Evolutionary conservation across 2,888 invertebrate species (phyloP).

Genomic region (Hedya salicella): DNA sequence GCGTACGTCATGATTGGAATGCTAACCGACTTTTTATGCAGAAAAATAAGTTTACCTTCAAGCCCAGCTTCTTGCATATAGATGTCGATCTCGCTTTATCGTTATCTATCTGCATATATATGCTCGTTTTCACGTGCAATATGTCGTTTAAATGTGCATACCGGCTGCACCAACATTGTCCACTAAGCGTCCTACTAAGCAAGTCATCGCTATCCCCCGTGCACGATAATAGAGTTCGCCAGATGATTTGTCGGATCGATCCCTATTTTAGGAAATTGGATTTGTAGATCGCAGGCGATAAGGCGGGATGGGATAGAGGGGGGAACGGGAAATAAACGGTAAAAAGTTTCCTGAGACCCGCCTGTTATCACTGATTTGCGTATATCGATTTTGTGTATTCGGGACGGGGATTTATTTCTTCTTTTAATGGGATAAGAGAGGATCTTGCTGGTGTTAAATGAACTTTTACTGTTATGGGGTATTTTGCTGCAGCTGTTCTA

Average conservation of each 20-base stretch:
- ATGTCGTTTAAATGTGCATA: slow-evolving; percentile 7
- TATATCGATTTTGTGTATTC: slow-evolving; percentile 73
- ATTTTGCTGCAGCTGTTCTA: background rate
- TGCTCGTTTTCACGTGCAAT: background rate
- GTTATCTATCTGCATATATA: background rate
- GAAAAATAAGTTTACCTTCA: background rate
- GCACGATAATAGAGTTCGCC: slow-evolving; percentile 74
- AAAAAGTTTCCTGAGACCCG: slow-evolving; percentile 69
- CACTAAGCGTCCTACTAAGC: slow-evolving; percentile 39
- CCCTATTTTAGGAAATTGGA: slow-evolving; percentile 86
- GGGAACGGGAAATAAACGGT: slow-evolving; percentile 66
- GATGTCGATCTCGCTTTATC: too few relatives aligned
- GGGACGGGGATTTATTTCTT: slow-evolving; percentile 66
- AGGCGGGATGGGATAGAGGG: slow-evolving; percentile 59
- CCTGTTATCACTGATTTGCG: slow-evolving; percentile 81
- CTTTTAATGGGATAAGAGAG: slow-evolving; percentile 46
- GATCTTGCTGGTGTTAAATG: slow-evolving; percentile 25
- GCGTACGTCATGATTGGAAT: too few relatives aligned
- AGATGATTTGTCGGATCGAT: slow-evolving; percentile 85
- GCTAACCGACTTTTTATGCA: too few relatives aligned
- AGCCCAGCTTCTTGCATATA: background rate
- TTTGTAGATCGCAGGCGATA: slow-evolving; percentile 84
- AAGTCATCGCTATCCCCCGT: slow-evolving; percentile 43
- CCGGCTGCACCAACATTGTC: slow-evolving; percentile 4
- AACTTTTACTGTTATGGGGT: slow-evolving; percentile 10